phyloP scores from a whole-genome alignment of 2,113 vertebrate genomes.

The Cathartes aura region DNA sequence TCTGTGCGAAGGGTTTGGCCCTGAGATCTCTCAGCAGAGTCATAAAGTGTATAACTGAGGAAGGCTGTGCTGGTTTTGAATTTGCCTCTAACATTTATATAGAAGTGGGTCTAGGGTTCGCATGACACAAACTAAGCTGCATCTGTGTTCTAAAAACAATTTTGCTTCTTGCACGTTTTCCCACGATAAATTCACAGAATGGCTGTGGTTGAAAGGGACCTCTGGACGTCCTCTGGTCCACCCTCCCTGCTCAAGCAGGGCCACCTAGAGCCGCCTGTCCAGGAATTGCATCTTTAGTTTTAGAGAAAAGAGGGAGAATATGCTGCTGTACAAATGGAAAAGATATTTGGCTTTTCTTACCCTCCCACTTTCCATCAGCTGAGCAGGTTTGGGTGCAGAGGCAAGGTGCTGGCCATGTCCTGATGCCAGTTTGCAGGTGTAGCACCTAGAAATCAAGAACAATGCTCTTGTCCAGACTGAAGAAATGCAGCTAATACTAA shows the following conservation, averaged over 20 bases:
- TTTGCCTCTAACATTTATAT: background rate
- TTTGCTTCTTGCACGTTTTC: background rate
- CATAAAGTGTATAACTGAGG: background rate
- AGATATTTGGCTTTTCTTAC: background rate
- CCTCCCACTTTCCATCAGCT: background rate
- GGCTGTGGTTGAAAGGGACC: background rate
- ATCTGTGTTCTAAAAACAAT: background rate
- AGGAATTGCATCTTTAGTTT: background rate
- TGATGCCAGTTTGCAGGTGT: background rate
- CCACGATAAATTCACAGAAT: background rate
- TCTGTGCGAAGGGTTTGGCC: background rate
- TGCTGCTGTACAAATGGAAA: background rate
- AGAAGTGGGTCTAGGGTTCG: accelerated
- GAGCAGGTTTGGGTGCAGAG: background rate
- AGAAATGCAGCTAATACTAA: background rate
- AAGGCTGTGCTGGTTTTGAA: background rate
- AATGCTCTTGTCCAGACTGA: background rate
- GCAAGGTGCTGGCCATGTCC: accelerated
- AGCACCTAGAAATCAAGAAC: background rate
- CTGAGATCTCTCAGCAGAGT: background rate
- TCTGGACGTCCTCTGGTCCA: background rate
- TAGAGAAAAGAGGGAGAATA: background rate
- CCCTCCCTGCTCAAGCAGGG: background rate
- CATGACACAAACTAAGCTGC: background rate
- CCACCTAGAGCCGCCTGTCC: background rate